Conservation (phyloP, 2,888 invertebrate species). For the Allophyes oxyacanthae region DNA sequence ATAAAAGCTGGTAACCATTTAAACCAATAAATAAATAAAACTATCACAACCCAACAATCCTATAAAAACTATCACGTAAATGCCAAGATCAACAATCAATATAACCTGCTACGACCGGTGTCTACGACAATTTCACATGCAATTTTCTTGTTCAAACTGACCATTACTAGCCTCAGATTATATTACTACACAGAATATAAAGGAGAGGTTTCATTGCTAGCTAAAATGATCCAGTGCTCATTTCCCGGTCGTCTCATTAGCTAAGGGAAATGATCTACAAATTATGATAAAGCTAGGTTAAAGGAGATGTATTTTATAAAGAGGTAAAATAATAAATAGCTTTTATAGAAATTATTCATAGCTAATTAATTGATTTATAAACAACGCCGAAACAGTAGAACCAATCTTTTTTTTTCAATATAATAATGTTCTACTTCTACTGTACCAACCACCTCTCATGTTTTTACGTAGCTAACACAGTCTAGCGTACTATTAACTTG, state of each 20-base stretch:
- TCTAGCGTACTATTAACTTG: background rate
- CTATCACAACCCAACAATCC: background rate
- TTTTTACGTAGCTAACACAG: background rate
- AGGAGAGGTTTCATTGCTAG: slow-evolving; percentile 17
- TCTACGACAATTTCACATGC: slow-evolving; percentile 67
- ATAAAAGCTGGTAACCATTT: no score
- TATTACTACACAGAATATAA: slow-evolving; percentile 47
- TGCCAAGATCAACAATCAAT: slow-evolving; percentile 51
- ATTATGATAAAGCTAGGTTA: no score
- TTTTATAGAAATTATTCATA: no score
- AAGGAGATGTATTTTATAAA: no score
- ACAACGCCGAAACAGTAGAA: no score
- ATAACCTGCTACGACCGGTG: slow-evolving; percentile 23
- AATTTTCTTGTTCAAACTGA: slow-evolving; percentile 77
- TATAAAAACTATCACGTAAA: slow-evolving; percentile 44
- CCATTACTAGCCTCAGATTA: slow-evolving; percentile 61
- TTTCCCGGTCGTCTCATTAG: background rate
- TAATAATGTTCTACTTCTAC: no score
- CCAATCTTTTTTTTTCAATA: no score
- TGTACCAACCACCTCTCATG: no score
- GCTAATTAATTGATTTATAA: no score
- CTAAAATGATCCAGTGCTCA: slow-evolving; percentile 3
- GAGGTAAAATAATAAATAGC: no score
- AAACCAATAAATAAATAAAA: background rate
- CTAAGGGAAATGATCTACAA: no score